Conservation (phyloP, 92 coral and sea anemone genomes). For the Chrysogorgia sp. region DNA sequence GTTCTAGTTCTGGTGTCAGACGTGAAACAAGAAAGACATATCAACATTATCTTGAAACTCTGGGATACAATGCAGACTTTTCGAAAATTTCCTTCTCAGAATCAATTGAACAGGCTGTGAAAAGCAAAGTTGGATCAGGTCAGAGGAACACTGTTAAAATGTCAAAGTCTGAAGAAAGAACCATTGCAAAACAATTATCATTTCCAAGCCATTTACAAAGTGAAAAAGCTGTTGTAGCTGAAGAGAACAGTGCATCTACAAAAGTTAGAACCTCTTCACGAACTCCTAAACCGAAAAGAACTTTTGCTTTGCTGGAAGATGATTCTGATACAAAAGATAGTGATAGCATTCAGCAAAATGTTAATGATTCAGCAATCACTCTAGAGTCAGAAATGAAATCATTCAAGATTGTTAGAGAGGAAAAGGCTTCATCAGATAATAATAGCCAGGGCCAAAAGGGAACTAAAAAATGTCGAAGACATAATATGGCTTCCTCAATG, state of each 20-base stretch:
- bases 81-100: conserved; percentile 21
- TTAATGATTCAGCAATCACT: background rate
- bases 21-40: conserved; percentile 78
- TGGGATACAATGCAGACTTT: conserved; percentile 37
- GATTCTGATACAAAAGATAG: conserved; percentile 33
- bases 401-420: background rate
- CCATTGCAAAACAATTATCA: background rate
- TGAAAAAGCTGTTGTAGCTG: background rate
- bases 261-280: conserved; percentile 74
- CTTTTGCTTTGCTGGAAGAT: conserved; percentile 69
- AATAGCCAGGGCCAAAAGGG: background rate
- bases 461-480: background rate
- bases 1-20: conserved; percentile 45
- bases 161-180: conserved; percentile 21
- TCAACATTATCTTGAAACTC: conserved; percentile 68
- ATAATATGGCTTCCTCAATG: background rate
- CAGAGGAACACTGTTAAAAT: background rate
- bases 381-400: background rate
- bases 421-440: background rate
- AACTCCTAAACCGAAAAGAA: conserved; percentile 82
- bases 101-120: background rate
- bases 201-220: background rate
- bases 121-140: background rate
- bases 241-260: conserved; percentile 42
- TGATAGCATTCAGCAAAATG: background rate